These are phyloP conservation scores for Hydropsyche tenuis DNA, from an alignment of 1,140 invertebrate species.

Conservation along the genomic window DNA sequence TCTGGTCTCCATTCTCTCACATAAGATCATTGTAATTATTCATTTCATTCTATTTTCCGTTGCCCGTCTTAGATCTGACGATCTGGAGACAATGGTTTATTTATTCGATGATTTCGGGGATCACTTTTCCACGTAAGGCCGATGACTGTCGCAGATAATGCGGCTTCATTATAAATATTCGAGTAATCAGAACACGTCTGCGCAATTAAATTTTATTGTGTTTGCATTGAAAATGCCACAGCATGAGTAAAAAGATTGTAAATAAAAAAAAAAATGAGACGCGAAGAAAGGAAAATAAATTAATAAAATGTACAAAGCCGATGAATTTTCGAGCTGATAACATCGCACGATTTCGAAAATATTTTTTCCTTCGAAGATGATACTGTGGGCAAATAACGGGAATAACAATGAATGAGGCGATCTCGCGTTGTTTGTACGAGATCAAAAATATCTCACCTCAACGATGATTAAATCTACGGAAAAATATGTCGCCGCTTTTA, in stretches of 20 bases:
- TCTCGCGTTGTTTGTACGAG: too few species aligned
- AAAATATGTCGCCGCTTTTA: too few species aligned
- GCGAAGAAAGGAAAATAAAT: too few species aligned
- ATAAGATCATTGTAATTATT: background rate
- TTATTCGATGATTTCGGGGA: slow-evolving; percentile 11
- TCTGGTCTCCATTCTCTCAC: background rate
- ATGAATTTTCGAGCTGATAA: too few species aligned
- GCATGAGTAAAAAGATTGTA: slow-evolving; percentile 25
- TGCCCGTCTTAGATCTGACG: too few species aligned
- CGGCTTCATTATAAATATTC: slow-evolving; percentile 38
- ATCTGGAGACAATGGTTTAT: slow-evolving; percentile 28
- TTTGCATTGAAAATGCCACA: slow-evolving; percentile 35
- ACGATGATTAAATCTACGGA: too few species aligned
- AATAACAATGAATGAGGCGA: too few species aligned
- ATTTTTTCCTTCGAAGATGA: too few species aligned
- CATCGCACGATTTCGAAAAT: too few species aligned
- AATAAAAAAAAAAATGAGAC: slow-evolving; percentile 24
- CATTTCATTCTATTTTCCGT: slow-evolving; percentile 17
- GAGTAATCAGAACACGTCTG: slow-evolving; percentile 37
- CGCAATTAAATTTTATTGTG: slow-evolving; percentile 41
- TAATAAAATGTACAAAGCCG: too few species aligned
- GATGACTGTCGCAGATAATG: slow-evolving; percentile 38
- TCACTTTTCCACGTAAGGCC: slow-evolving; percentile 34
- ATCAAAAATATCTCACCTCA: too few species aligned
- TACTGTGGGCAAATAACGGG: too few species aligned